Conservation (phyloP, 2,888 invertebrate genomes). For the Disparrhopalites patrizii region DNA sequence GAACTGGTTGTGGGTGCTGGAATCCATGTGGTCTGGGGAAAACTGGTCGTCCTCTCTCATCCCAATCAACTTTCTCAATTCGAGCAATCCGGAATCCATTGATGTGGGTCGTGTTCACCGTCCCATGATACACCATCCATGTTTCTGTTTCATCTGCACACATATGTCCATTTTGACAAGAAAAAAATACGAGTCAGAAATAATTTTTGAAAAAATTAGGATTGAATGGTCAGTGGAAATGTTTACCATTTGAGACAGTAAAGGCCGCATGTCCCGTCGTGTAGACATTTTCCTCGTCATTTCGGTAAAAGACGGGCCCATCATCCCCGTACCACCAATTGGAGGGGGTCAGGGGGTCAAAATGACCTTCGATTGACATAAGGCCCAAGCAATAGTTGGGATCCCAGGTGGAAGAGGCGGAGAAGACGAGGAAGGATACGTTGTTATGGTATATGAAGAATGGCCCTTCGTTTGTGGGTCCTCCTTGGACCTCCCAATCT, state of each 20-base stretch:
- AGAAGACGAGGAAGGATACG: constrained; percentile 27
- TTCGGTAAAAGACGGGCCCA: constrained; percentile 25
- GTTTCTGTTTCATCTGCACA: constrained; percentile 35
- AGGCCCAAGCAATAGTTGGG: constrained; percentile 30
- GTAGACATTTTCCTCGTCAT: constrained; percentile 31
- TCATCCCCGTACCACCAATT: constrained; percentile 30
- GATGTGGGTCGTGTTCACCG: constrained; percentile 16
- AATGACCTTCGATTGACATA: constrained; percentile 26
- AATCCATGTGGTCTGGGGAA: constrained; percentile 36
- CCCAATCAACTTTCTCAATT: constrained; percentile 35
- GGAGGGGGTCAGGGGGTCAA: constrained; percentile 20
- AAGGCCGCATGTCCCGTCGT: constrained; percentile 31
- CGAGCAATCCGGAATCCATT: constrained; percentile 31
- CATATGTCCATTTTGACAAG: background rate
- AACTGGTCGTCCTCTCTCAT: constrained; percentile 27
- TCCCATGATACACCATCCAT: constrained; percentile 38
- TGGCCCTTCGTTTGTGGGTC: constrained; percentile 27
- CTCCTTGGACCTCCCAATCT: constrained; percentile 27
- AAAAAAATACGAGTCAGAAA: background rate
- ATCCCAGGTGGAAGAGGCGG: constrained; percentile 23
- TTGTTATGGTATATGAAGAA: constrained; percentile 27
- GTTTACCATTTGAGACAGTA: constrained; percentile 22
- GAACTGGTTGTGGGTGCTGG: constrained; percentile 15
- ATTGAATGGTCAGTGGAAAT: background rate
- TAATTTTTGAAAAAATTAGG: background rate